Conservation (phyloP, 2,113 vertebrate species). For the Pelusios castaneus region DNA sequence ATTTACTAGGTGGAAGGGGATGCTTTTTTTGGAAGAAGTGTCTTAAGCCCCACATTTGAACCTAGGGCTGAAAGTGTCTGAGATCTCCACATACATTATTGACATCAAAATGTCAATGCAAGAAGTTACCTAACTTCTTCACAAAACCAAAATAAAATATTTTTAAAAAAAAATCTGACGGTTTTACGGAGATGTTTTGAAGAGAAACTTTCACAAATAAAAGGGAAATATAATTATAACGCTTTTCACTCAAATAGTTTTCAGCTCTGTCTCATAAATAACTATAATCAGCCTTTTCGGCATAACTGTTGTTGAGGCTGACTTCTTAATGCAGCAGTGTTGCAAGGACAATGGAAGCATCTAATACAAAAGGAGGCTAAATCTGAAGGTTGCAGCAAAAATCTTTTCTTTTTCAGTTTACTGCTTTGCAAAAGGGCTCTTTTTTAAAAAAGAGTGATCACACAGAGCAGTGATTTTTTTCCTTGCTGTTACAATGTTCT, state of each 20-base stretch:
- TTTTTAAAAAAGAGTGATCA: neutral
- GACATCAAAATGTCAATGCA: neutral
- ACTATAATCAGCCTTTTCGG: neutral
- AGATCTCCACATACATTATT: neutral
- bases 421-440: neutral
- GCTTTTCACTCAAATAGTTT: neutral
- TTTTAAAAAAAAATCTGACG: neutral
- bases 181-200: neutral
- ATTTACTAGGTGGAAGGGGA: neutral
- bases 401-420: neutral
- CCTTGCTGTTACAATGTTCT: neutral
- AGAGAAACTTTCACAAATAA: neutral
- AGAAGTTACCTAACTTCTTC: neutral
- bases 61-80: neutral
- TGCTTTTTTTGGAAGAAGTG: neutral
- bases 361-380: neutral
- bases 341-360: neutral
- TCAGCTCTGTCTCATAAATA: neutral
- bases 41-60: neutral
- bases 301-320: neutral
- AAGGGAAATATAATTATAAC: neutral
- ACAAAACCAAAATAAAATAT: neutral
- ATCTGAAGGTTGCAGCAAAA: neutral
- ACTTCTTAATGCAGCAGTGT: neutral
- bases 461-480: neutral